Percentiles rank a stretch among this genome's conserved stretches.
Evolutionary conservation across 1,140 invertebrate genomes (phyloP).

Genomic region (Penaeus chinensis): DNA sequence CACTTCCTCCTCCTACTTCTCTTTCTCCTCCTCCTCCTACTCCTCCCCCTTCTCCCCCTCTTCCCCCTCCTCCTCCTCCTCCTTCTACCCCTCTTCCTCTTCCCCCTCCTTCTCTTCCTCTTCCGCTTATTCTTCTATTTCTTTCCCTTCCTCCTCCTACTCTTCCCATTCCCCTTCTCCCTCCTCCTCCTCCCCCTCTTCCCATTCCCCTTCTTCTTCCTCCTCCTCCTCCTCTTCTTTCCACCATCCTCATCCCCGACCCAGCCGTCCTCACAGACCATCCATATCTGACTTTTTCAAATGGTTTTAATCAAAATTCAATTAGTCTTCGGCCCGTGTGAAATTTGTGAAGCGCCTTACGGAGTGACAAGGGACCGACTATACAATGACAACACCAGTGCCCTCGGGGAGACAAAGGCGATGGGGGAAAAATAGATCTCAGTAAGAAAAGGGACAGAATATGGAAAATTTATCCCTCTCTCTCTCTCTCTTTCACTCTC

Average conservation of each 20-base stretch:
- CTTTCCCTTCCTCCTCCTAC: background rate
- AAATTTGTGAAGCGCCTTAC: constrained; percentile 54
- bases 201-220: background rate
- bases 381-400: constrained; percentile 24
- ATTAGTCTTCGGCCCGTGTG: constrained; percentile 58
- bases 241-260: background rate
- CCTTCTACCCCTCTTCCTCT: too few relatives aligned
- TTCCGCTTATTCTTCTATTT: too few relatives aligned
- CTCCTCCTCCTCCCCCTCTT: background rate
- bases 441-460: background rate
- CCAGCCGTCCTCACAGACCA: background rate
- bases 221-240: background rate
- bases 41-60: background rate
- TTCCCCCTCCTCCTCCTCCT: background rate
- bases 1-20: background rate
- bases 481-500: too few relatives aligned
- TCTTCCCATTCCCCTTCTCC: too few relatives aligned
- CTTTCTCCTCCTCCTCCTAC: background rate
- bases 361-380: constrained; percentile 25
- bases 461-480: too few relatives aligned
- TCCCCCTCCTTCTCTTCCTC: background rate
- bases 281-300: constrained; percentile 59
- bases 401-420: background rate
- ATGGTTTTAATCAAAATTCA: constrained; percentile 60
- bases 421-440: background rate